phyloP scores from a whole-genome alignment of 2,888 invertebrate genomes.

The Chalcosyrphus nemorum region DNA sequence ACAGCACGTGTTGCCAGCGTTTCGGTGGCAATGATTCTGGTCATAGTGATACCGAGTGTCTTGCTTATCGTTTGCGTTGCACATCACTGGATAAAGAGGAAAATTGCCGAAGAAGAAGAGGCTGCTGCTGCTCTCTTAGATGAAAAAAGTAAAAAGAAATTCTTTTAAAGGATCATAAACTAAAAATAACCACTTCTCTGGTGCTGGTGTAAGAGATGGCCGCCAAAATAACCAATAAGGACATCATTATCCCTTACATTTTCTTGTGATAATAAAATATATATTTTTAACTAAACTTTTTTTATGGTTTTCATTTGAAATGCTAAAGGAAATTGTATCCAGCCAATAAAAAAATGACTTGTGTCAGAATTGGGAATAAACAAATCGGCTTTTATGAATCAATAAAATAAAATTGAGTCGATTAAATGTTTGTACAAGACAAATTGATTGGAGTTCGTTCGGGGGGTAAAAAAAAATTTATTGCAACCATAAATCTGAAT shows the following conservation, averaged over 20 bases:
- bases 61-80: constrained; percentile 87
- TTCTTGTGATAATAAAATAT: neutral
- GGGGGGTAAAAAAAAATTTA: constrained; percentile 52
- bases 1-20: constrained; percentile 89
- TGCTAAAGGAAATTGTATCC: neutral
- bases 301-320: neutral
- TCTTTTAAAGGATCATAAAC: constrained; percentile 71
- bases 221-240: too few species aligned
- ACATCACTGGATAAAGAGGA: constrained; percentile 85
- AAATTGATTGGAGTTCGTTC: constrained; percentile 53
- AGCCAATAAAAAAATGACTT: neutral
- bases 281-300: neutral
- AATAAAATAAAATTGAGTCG: constrained; percentile 53
- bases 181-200: neutral
- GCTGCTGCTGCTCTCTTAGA: constrained; percentile 74
- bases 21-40: constrained; percentile 89
- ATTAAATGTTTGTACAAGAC: constrained; percentile 42
- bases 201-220: constrained; percentile 5
- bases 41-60: constrained; percentile 89
- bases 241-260: neutral
- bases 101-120: constrained; percentile 78
- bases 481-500: constrained; percentile 47
- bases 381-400: constrained; percentile 53
- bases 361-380: neutral
- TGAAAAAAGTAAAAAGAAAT: constrained; percentile 59